Evolutionary conservation across 2,888 invertebrate species (phyloP).

Genomic region (Macrosiphum euphorbiae): DNA sequence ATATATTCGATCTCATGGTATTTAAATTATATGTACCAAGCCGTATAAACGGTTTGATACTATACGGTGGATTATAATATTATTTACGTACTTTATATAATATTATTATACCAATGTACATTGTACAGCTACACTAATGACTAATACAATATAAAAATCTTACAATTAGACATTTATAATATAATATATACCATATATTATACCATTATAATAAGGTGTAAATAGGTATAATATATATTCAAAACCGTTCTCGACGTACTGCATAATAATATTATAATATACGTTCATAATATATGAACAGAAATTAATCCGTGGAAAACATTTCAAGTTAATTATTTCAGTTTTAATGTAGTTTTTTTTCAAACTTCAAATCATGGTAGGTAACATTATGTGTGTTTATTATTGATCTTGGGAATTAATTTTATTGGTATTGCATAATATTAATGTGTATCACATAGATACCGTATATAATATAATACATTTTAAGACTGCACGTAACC

Average conservation of each 20-base stretch:
- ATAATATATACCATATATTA: neutral
- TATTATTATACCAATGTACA: neutral
- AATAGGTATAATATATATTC: neutral
- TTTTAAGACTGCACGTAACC: neutral
- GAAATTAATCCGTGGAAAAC: neutral
- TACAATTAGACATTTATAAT: neutral
- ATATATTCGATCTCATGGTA: neutral
- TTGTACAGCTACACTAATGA: neutral
- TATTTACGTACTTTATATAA: neutral
- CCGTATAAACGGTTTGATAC: neutral
- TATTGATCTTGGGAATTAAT: neutral
- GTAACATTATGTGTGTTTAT: neutral
- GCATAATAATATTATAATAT: no score
- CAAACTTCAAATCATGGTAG: neutral
- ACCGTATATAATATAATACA: neutral
- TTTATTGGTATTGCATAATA: neutral
- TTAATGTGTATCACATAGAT: neutral
- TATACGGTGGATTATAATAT: neutral
- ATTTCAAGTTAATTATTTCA: neutral
- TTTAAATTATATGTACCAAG: neutral
- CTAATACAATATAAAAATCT: neutral
- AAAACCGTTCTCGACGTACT: neutral
- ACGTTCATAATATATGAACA: neutral
- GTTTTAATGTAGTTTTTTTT: neutral
- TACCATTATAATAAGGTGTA: neutral